Base-by-base conservation (phyloP, 2,797 vertebrate species). In the Poecilia wingei region DNA sequence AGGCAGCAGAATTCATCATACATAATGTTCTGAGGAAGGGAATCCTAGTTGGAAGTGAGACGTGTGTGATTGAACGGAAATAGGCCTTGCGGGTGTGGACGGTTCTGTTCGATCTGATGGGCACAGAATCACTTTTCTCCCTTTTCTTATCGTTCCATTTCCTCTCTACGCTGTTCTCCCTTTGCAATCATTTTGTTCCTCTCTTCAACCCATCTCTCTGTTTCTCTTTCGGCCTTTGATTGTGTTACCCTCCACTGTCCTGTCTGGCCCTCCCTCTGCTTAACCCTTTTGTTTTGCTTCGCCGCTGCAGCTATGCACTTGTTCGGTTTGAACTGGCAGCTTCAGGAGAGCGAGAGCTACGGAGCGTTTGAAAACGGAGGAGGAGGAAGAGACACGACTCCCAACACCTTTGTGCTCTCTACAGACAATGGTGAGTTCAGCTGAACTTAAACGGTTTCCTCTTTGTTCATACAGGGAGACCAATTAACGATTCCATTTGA, bases 261-360 rank as follows among this genome's bases (percentile, higher is more conserved):
- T 74, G 7, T 75, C 36, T 79, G 45, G 2, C 36, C 33, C 55
- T 43, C 47, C 46, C 39, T 73, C 47, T 61, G 16, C 28, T 53
- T 43, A 74, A 73, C 39, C 20, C 51, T 53, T 13, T 31, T 43
- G 13, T 5, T 53, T 31, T 31, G 18, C 18, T 28, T 10, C 55
- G 1, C 64, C 46, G 75, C 33, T 64, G 3, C 82, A 99, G 98
- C 97, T 75, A 99, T 99, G 98, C 98, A 99, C 95, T 96, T 99
- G 41, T 98, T 99, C 92, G 98, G 98, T 89, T 96, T 99, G 85
- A 99, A 99, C 95, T 99, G 98, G 98, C 98, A 99, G 94, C 95
- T 99, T 79, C 98, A 99, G 91, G 98, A 99, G 91, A 97, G 96
- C 20, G 98, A 99, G 88, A 97, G 96, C 82, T 97, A 97, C 84